Conservation (phyloP, 1,140 invertebrate species). For the Zaprionus africanus region DNA sequence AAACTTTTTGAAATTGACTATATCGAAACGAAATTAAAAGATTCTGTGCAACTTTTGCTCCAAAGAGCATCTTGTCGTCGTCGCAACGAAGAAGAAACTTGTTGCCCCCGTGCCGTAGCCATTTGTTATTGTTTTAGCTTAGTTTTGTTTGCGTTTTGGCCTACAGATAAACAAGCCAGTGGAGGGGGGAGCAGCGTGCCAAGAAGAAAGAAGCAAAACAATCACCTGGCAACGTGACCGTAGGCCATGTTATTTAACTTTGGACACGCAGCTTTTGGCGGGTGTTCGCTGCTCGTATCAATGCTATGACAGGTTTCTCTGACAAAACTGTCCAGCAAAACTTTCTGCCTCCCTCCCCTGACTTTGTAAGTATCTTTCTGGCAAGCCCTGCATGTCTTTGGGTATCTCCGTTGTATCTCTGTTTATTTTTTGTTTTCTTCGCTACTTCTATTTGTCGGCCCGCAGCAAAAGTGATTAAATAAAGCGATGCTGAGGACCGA, state of each 20-base stretch:
- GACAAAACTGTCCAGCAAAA: slow-evolving; percentile 23
- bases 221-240: slow-evolving; percentile 60
- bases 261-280: slow-evolving; percentile 67
- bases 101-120: slow-evolving; percentile 19
- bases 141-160: slow-evolving; percentile 72
- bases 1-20: not conserved
- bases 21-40: not conserved
- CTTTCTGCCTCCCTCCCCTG: slow-evolving; percentile 1
- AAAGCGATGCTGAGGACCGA: slow-evolving; percentile 43
- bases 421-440: not conserved
- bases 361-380: slow-evolving; percentile 13
- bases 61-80: slow-evolving; percentile 17
- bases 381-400: not conserved
- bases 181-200: slow-evolving; percentile 7
- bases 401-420: not conserved
- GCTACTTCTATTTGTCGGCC: slow-evolving; percentile 39
- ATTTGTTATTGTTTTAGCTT: slow-evolving; percentile 71
- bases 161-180: slow-evolving; percentile 70
- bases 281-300: slow-evolving; percentile 52
- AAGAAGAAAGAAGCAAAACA: slow-evolving; percentile 40
- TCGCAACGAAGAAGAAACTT: not conserved
- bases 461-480: slow-evolving; percentile 75
- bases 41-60: not conserved
- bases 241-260: slow-evolving; percentile 74
- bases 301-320: slow-evolving; percentile 49